Evolutionary conservation across 2,888 invertebrate genomes (phyloP).

Genomic region (Archaeoteleia sp.): DNA sequence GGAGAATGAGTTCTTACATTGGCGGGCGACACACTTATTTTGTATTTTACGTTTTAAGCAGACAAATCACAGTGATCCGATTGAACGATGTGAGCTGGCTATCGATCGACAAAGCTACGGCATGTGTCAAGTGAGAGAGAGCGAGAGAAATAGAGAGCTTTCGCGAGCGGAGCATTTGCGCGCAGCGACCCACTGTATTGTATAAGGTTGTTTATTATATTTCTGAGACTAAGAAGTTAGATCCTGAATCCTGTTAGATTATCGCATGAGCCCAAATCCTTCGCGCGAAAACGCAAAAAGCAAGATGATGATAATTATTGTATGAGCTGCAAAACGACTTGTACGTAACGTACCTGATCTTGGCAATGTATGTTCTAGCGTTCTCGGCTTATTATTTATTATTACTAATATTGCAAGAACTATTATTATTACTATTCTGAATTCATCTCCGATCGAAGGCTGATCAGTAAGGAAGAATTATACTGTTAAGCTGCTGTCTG

Average conservation of each 20-base stretch:
- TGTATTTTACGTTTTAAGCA: conserved; percentile 28
- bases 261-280: conserved; percentile 47
- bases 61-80: conserved; percentile 28
- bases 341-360: conserved; percentile 41
- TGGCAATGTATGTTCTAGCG: conserved; percentile 25
- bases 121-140: conserved; percentile 1
- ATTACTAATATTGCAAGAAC: conserved; percentile 3
- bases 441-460: conserved; percentile 19
- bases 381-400: conserved; percentile 31
- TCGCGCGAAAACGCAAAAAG: background rate
- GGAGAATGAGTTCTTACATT: conserved; percentile 11
- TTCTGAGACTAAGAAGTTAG: conserved; percentile 49
- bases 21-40: conserved; percentile 11
- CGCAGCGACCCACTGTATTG: conserved; percentile 30
- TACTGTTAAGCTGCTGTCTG: conserved; percentile 13
- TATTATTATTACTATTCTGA: conserved; percentile 17
- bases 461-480: conserved; percentile 29
- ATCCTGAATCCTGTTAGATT: conserved; percentile 45
- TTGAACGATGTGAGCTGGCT: conserved; percentile 37
- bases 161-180: conserved; percentile 42
- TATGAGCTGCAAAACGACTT: conserved; percentile 22
- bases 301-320: conserved; percentile 1
- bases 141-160: conserved; percentile 3
- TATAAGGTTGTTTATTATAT: conserved; percentile 50
- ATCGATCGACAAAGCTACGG: conserved; percentile 34